phyloP scores from a whole-genome alignment of 2,888 invertebrate genomes.

The Troides helena region DNA sequence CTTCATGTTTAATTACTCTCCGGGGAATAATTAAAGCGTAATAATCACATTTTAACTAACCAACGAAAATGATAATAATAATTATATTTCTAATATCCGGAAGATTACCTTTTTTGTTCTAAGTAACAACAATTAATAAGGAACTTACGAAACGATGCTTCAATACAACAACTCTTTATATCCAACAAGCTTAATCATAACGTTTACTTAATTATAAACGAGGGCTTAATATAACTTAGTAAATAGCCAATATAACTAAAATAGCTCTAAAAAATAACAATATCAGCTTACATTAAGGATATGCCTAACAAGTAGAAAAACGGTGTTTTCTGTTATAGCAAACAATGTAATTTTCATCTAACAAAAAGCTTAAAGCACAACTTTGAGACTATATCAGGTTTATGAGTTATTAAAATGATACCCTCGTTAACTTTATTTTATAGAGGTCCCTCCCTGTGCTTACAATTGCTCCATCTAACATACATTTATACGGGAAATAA shows the following conservation, averaged over 20 bases:
- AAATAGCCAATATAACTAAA: no score
- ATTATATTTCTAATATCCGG: no score
- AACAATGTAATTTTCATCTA: neutral
- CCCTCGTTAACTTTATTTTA: neutral
- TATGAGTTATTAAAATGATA: conserved; percentile 2
- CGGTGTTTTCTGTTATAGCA: neutral
- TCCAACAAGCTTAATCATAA: no score
- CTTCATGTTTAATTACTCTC: conserved; percentile 5
- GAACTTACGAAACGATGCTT: no score
- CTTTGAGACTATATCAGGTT: neutral
- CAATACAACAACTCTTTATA: no score
- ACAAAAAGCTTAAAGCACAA: neutral
- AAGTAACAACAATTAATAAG: no score
- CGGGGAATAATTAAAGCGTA: neutral
- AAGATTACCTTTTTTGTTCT: no score
- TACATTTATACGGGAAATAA: neutral
- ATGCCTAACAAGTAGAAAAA: neutral
- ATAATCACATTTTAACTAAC: neutral
- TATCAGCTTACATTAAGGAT: neutral
- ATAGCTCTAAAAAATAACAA: no score
- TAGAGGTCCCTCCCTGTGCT: neutral
- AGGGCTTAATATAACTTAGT: no score
- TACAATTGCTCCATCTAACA: neutral
- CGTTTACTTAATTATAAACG: no score
- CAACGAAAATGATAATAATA: no score